Conservation (phyloP, 2,888 invertebrate genomes). For the Dasypolia templi region DNA sequence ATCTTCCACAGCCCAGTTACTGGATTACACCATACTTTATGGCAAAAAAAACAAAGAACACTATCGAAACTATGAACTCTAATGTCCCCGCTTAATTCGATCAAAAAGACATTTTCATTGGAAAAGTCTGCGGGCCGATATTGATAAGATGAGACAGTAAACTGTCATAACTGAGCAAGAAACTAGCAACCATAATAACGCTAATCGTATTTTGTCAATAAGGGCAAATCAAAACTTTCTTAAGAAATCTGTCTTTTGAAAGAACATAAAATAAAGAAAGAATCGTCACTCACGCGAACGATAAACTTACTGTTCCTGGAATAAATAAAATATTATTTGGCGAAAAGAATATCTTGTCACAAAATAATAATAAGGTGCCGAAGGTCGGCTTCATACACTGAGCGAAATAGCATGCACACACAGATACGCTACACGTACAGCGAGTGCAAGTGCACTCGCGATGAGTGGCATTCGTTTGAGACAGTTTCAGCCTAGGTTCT, state of each 20-base stretch:
- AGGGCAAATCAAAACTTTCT: neutral
- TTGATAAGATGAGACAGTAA: neutral
- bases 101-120: neutral
- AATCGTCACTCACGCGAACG: conserved; percentile 2
- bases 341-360: neutral
- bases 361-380: neutral
- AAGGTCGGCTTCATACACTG: neutral
- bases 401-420: neutral
- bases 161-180: neutral
- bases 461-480: neutral
- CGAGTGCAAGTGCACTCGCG: neutral
- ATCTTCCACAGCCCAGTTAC: neutral
- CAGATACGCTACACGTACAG: neutral
- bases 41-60: neutral
- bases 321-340: conserved; percentile 23
- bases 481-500: neutral
- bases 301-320: conserved; percentile 1
- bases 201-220: neutral
- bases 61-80: too few relatives aligned
- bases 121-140: neutral
- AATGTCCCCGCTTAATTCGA: neutral
- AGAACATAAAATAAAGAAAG: neutral
- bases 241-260: neutral
- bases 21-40: neutral
- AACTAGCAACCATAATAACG: neutral